Evolutionary conservation across 2,113 vertebrate genomes (phyloP).

Genomic region (Rhinogobius similis): DNA sequence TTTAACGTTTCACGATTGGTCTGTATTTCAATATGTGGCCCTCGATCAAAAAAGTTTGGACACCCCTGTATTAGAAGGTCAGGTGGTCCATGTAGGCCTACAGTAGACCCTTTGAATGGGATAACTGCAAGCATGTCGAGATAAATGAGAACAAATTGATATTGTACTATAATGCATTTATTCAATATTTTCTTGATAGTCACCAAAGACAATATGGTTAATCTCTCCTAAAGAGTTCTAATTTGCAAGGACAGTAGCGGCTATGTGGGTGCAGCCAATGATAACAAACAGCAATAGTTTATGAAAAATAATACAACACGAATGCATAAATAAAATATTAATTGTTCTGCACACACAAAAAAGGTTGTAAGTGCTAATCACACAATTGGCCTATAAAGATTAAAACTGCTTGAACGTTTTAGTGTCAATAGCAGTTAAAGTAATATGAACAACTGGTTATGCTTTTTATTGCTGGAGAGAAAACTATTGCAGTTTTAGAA

Average conservation of each 20-base stretch:
- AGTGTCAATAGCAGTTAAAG: background rate
- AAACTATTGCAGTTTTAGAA: conserved; percentile 1
- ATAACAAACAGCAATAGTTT: background rate
- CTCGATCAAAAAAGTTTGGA: too few relatives aligned
- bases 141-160: background rate
- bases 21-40: too few relatives aligned
- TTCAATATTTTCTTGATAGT: conserved; percentile 59
- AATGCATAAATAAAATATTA: conserved; percentile 23
- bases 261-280: background rate
- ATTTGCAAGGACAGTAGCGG: conserved; percentile 28
- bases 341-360: conserved; percentile 20
- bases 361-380: conserved; percentile 4
- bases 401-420: background rate
- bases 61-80: too few relatives aligned
- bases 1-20: too few relatives aligned
- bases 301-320: conserved; percentile 15
- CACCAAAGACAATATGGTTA: conserved; percentile 25
- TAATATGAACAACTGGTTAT: background rate
- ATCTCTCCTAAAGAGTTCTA: conserved; percentile 19
- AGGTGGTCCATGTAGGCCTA: background rate
- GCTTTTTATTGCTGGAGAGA: background rate
- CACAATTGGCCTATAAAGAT: background rate
- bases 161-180: conserved; percentile 44
- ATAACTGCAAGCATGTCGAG: background rate
- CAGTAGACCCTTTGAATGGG: too few relatives aligned